Conservation (phyloP, 2,888 invertebrate genomes). For the Ophioninae sp. region DNA sequence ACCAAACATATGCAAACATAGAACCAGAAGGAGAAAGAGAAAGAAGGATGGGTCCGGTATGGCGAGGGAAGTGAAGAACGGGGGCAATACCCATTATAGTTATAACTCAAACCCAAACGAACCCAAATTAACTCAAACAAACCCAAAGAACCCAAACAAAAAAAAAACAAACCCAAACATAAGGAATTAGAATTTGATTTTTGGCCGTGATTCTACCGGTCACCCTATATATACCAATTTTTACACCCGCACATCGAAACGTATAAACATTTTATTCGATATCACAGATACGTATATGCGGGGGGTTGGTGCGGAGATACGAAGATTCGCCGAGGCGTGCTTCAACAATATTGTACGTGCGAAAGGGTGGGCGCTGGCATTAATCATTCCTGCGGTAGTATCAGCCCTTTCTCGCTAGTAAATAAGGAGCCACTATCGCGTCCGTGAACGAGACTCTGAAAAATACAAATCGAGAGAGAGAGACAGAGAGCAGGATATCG, state of each 20-base stretch:
- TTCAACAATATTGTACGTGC: conserved; percentile 62
- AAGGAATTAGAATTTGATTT: no score
- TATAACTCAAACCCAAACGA: no score
- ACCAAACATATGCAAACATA: no score
- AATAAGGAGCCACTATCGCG: conserved; percentile 37
- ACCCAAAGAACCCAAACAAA: no score
- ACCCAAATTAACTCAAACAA: no score
- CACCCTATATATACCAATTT: neutral
- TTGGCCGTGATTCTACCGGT: no score
- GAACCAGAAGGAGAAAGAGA: no score
- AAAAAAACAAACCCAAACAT: no score
- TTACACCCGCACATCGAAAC: conserved; percentile 6
- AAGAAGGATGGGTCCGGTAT: no score
- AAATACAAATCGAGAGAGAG: conserved; percentile 54
- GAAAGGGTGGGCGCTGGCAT: conserved; percentile 63
- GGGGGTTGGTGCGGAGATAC: conserved; percentile 15
- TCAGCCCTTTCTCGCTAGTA: conserved; percentile 45
- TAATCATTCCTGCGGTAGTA: conserved; percentile 54
- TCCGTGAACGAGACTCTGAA: conserved; percentile 29
- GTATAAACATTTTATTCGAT: conserved; percentile 1
- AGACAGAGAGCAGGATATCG: conserved; percentile 37
- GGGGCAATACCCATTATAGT: no score
- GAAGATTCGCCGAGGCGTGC: conserved; percentile 22
- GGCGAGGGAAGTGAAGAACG: no score
- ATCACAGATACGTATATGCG: conserved; percentile 22